Evolutionary conservation across 2,797 vertebrate genomes (phyloP), one percentile per base, ranked within the genome.

Genomic region (Novumbra hubbsi): DNA sequence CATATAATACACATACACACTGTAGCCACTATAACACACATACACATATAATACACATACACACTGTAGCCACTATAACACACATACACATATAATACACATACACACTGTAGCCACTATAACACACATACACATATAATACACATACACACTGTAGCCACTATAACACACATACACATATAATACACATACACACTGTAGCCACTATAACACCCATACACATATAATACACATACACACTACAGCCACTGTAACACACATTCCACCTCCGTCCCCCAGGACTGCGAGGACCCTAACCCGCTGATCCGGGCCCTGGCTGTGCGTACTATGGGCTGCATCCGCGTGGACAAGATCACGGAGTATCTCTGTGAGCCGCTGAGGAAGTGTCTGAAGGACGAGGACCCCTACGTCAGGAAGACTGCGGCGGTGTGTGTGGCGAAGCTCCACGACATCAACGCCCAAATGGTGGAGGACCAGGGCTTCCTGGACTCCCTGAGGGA

Each of bases 401-500:
- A 99, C 82, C 98, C 98, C 0, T 99, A 99, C 0, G 98, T 99
- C 62, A 95, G 97, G 74, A 99, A 99, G 91, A 99, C 97, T 0
- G 98, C 98, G 0, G 98, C 98, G 0, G 98, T 99, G 50, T 99
- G 98, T 0, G 97, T 99, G 85, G 98, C 98, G 0, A 99, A 99
- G 80, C 96, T 99, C 74, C 98, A 99, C 12, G 97, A 99, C 88
- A 99, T 99, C 91, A 99, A 99, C 0, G 98, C 98, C 72, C 97
- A 99, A 88, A 98, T 99, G 97, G 98, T 99, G 85, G 98, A 99
- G 89, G 97, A 99, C 85, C 98, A 99, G 80, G 98, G 98, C 5
- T 99, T 99, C 85, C 91, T 99, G 91, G 98, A 99, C 86, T 98
- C 98, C 2, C 92, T 99, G 70, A 92, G 96, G 12, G 98, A 99